Evolutionary conservation across 2,113 vertebrate genomes (phyloP).

Genomic region (Procavia capensis): DNA sequence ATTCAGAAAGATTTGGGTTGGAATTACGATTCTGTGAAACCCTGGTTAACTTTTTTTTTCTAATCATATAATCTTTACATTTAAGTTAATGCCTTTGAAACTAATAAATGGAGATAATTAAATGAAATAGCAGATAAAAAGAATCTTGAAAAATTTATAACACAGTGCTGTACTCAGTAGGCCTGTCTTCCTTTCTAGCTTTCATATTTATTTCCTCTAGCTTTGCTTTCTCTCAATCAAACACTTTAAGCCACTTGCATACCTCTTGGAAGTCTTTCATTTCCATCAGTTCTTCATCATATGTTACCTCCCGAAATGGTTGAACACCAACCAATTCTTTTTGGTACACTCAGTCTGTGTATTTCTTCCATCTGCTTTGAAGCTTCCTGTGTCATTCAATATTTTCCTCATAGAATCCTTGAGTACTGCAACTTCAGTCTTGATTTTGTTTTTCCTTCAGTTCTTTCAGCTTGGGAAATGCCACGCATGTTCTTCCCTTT

Average conservation of each 20-base stretch:
- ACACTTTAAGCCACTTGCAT: neutral
- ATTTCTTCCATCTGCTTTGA: no score
- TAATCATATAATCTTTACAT: neutral
- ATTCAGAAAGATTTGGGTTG: neutral
- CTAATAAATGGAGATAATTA: neutral
- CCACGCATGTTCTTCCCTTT: no score
- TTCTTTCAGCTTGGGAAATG: no score
- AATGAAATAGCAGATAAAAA: neutral
- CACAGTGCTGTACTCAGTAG: neutral
- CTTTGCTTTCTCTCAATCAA: neutral
- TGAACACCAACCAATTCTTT: no score
- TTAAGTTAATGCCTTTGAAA: neutral
- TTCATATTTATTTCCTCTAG: neutral
- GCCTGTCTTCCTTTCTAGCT: neutral
- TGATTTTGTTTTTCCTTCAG: no score
- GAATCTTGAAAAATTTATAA: neutral
- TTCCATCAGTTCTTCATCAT: neutral
- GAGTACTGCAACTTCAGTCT: no score
- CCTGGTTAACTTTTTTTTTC: neutral
- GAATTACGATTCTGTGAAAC: neutral
- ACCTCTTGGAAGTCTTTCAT: no score
- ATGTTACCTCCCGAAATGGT: no score
- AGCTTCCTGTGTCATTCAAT: no score
- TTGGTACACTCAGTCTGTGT: no score
- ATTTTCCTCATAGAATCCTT: no score